Evolutionary conservation across 2,113 vertebrate genomes (phyloP), one percentile per base, ranked within the genome.

Genomic region (Dasyornis broadbenti): DNA sequence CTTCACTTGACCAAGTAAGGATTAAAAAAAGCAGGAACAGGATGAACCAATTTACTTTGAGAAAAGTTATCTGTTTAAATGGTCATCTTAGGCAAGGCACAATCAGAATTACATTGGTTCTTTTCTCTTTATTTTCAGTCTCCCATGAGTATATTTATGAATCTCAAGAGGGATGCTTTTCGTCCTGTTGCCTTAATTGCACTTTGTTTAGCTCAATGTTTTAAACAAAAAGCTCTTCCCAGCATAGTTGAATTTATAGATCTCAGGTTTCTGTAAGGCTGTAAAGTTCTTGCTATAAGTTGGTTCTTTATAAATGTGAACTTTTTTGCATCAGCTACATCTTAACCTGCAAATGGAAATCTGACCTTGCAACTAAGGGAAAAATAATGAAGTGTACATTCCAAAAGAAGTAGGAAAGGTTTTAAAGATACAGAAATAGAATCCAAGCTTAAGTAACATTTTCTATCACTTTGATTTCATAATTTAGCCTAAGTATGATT

Each of bases 181-280:
- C 91, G 88, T 86, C 88, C 75, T 92, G 68, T 90, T 96, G 75
- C 39, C 85, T 95, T 97, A 95, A 97, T 93, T 95, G 86, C 70
- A 63, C 96, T 94, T 92, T 95, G 92, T 97, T 97, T 97, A 95
- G 84, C 64, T 95, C 7, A 2, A 7, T 89, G 39, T 64, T 96
- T 95, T 93, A 95, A 97, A 96, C 83, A 96, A 94, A 91, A 94
- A 85, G 37, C 33, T 75, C 50, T 90, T 86, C 91, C 86, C 87
- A 89, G 49, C 17, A 47, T 80, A 47, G 90, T 3, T 92, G 79
- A 78, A 64, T 68, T 92, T 89, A 65, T 65, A 61, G 37, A 82
- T 86, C 86, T 95, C 77, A 82, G 81, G 59, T 95, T 94, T 94
- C 90, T 82, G 57, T 71, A n/a, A 68, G 64, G 61, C 87, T 95